These are phyloP conservation scores for Eristalinus aeneus DNA, from an alignment of 2,888 invertebrate species.

Conservation along the genomic window DNA sequence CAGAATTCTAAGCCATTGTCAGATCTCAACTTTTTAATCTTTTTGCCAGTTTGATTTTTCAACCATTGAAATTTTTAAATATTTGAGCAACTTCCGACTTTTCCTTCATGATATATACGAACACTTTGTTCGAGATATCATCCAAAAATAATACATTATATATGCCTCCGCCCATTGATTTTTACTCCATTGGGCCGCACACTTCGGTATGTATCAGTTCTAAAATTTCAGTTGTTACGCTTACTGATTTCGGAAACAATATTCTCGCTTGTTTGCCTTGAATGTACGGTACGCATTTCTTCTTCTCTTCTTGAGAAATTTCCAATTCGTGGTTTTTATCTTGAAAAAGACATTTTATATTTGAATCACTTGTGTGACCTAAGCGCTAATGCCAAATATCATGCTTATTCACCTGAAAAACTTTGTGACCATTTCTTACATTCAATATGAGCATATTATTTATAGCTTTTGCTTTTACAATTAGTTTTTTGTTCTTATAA, in stretches of 20 bases:
- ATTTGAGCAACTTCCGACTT: no score
- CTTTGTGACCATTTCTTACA: not conserved
- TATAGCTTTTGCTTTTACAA: no score
- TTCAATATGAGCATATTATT: not conserved
- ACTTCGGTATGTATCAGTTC: not conserved
- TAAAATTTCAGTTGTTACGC: not conserved
- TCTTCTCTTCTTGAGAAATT: not conserved
- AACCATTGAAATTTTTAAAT: no score
- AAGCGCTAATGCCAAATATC: not conserved
- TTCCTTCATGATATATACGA: no score
- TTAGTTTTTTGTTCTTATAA: no score
- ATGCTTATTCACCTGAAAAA: not conserved
- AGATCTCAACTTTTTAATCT: no score
- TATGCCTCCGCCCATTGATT: not conserved
- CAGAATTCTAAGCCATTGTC: no score
- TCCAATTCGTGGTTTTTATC: not conserved
- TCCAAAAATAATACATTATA: not conserved
- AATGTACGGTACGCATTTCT: not conserved
- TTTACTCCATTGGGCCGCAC: not conserved
- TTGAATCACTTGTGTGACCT: not conserved
- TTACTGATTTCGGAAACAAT: not conserved
- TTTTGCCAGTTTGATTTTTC: no score
- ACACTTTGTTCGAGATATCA: not conserved
- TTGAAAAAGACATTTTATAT: not conserved
- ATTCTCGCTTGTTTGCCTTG: not conserved